Conservation (phyloP, 2,888 invertebrate species). For the Yponomeuta sedellus region DNA sequence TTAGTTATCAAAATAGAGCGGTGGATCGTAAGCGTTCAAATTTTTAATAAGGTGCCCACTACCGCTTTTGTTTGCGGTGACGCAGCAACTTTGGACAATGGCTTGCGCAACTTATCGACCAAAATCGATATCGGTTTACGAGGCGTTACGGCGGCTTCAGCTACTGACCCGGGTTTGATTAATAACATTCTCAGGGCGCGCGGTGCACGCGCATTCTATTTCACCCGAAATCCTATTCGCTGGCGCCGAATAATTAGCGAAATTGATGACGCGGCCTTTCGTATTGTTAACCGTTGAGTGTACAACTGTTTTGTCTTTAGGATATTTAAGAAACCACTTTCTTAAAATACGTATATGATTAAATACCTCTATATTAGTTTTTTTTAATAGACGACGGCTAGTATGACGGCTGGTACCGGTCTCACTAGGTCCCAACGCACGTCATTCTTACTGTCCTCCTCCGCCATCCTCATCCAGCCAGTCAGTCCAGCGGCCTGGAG, state of each 20-base stretch:
- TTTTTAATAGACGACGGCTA: too few relatives aligned
- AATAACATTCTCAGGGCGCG: conserved; percentile 60
- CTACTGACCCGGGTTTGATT: conserved; percentile 75
- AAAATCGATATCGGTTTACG: conserved; percentile 75
- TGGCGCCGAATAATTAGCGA: conserved; percentile 72
- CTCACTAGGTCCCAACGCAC: too few relatives aligned
- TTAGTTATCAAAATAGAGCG: conserved; percentile 71
- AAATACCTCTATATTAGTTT: background rate
- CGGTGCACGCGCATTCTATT: conserved; percentile 34
- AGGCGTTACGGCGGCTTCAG: conserved; percentile 70
- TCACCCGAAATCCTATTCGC: conserved; percentile 47
- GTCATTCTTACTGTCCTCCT: too few relatives aligned
- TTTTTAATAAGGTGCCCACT: conserved; percentile 75
- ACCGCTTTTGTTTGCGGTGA: conserved; percentile 70
- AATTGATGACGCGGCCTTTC: conserved; percentile 45
- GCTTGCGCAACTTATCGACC: conserved; percentile 73
- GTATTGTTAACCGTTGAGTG: background rate
- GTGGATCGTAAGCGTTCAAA: conserved; percentile 67
- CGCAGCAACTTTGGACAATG: conserved; percentile 66
- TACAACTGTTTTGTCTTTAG: conserved; percentile 17
- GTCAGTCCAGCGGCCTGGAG: too few relatives aligned
- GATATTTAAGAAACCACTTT: background rate
- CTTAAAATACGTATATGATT: background rate
- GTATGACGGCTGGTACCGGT: too few relatives aligned
- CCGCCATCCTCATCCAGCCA: too few relatives aligned